These are phyloP conservation scores for Laticauda colubrina DNA, from an alignment of 2,113 vertebrate genomes.

Conservation along the genomic window DNA sequence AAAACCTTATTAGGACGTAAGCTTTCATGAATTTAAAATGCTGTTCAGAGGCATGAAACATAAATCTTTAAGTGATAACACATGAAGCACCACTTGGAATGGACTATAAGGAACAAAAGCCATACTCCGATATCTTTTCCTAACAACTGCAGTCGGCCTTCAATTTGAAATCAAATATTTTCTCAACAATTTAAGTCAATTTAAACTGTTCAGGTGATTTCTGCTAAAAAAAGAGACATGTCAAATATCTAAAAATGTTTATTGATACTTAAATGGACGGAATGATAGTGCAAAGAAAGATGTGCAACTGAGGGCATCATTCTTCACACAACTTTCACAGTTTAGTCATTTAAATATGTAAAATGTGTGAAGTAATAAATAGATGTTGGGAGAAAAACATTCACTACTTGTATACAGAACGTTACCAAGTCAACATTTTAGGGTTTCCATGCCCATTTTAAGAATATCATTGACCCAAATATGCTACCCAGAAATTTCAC, in stretches of 20 bases:
- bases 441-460: conserved; percentile 22
- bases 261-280: conserved; percentile 63
- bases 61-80: background rate
- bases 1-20: background rate
- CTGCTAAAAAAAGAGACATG: conserved; percentile 15
- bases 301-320: conserved; percentile 52
- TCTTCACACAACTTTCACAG: conserved; percentile 61
- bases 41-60: background rate
- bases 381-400: conserved; percentile 48
- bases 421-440: conserved; percentile 36
- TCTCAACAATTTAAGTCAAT: background rate
- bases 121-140: background rate
- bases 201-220: background rate
- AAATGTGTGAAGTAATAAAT: conserved; percentile 54
- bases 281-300: conserved; percentile 72
- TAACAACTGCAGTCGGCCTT: background rate
- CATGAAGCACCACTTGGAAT: background rate
- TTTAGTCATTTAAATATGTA: conserved; percentile 43
- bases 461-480: background rate
- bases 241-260: conserved; percentile 69
- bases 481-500: background rate
- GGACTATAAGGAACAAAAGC: background rate
- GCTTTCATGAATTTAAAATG: background rate
- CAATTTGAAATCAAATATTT: background rate
- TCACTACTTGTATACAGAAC: conserved; percentile 35